These are phyloP conservation scores for Cinara cedri DNA, from an alignment of 2,888 invertebrate genomes.

Conservation along the genomic window DNA sequence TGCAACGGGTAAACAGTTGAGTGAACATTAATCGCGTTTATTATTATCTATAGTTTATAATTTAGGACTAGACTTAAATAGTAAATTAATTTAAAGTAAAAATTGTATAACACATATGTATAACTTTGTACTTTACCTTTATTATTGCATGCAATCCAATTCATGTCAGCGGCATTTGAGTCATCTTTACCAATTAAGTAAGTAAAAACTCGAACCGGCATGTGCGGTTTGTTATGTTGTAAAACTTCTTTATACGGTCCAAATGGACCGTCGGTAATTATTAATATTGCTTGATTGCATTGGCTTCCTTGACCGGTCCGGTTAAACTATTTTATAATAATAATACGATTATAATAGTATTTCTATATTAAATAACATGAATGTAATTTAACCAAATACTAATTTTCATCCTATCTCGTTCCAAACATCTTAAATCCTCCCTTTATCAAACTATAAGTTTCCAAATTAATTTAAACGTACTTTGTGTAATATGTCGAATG, in stretches of 20 bases:
- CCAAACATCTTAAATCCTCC: constrained; percentile 6
- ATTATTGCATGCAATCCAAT: constrained; percentile 95
- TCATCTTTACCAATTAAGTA: constrained; percentile 94
- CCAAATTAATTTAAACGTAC: constrained; percentile 65
- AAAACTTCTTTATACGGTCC: constrained; percentile 51
- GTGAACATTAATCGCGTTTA: too few relatives aligned
- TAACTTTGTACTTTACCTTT: constrained; percentile 73
- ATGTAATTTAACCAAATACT: constrained; percentile 17
- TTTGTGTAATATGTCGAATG: constrained; percentile 88
- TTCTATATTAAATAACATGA: not conserved
- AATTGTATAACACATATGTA: too few relatives aligned
- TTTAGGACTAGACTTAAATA: too few relatives aligned
- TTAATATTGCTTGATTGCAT: constrained; percentile 98
- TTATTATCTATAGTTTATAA: too few relatives aligned
- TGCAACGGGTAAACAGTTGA: too few relatives aligned
- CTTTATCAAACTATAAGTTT: constrained; percentile 43
- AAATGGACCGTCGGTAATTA: constrained; percentile 88
- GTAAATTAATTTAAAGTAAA: too few relatives aligned
- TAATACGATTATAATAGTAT: constrained; percentile 47
- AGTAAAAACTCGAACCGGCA: constrained; percentile 94
- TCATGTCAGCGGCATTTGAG: constrained; percentile 81
- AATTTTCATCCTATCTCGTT: constrained; percentile 13
- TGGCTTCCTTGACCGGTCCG: constrained; percentile 85
- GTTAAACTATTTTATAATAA: constrained; percentile 71
- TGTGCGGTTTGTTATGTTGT: constrained; percentile 73